Conservation (phyloP, 2,888 invertebrate species). For the Trimorus sp. region DNA sequence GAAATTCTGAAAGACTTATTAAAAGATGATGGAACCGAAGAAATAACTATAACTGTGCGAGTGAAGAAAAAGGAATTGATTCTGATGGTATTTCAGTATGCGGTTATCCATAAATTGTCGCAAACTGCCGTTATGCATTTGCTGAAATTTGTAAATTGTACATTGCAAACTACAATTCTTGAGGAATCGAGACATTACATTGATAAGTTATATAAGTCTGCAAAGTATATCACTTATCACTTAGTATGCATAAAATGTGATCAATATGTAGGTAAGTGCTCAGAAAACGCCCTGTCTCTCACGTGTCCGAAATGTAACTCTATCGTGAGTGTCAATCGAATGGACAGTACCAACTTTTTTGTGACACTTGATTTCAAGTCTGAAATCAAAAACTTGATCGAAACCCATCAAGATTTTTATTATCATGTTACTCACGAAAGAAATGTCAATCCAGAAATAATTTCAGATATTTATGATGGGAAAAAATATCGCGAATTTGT, state of each 20-base stretch:
- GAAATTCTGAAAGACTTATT: no score
- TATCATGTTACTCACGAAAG: constrained; percentile 18
- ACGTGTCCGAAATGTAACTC: constrained; percentile 27
- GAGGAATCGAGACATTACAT: constrained; percentile 25
- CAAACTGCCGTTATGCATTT: constrained; percentile 19
- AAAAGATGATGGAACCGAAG: not conserved
- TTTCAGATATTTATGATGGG: no score
- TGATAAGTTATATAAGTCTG: constrained; percentile 26
- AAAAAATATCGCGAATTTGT: no score
- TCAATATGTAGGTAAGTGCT: constrained; percentile 17
- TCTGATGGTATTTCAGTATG: constrained; percentile 13
- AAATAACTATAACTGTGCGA: not conserved
- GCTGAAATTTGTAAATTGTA: constrained; percentile 32
- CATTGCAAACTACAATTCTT: constrained; percentile 2
- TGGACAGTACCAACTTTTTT: constrained; percentile 30
- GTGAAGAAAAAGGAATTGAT: constrained; percentile 22
- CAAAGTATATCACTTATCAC: constrained; percentile 19
- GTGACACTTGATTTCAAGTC: constrained; percentile 34
- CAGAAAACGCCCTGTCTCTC: not conserved
- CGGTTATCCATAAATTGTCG: constrained; percentile 8
- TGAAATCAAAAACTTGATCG: constrained; percentile 9
- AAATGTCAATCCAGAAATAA: no score
- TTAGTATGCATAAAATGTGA: constrained; percentile 26
- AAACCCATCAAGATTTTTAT: constrained; percentile 21
- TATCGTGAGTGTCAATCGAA: no score